Evolutionary conservation across 64 coral and sea anemone species (phyloP), one percentile per base, ranked within the genome.

Genomic region (Pocillopora verrucosa): DNA sequence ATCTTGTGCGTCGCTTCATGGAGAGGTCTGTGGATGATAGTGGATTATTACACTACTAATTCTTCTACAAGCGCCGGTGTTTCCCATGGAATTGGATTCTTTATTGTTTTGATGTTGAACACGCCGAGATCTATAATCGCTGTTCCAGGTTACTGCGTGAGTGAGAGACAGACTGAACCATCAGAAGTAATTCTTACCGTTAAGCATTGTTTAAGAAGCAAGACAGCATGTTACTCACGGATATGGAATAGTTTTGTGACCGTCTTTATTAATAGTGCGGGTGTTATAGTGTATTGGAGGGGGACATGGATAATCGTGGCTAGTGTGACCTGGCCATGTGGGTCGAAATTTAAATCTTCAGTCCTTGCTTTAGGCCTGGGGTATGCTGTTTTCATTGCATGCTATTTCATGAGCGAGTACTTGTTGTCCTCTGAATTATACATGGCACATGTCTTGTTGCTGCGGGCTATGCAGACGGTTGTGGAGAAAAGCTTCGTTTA

Each of bases 21-120:
- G 90, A 56, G 90, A 92, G 90, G 90, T 25, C 13, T 92, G 19
- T 92, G 90, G 90, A 59, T 87, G 34, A 1, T 87, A 30, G 14
- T 87, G 12, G 90, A 92, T 92, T 12, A 22, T 37, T 79, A 78
- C 35, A 60, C 90, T 41, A 65, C 82, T 15, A 45, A 45, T 22
- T 26, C 61, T 7, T 11, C 69, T 1, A 58, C 58, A 6, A 67
- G 83, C 12, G 69, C 13, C 58, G 0, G 35, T 36, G 30, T 92
- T 4, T 87, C 30, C 19, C 90, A 92, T 73, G 13, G 11, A 10
- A 56, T 92, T 26, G 73, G 78, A 19, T 92, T 87, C 34, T 37
- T 61, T 0, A 73, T 87, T 10, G 78, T 87, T 36, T 36, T 63
- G 4, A 7, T 34, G 22, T 64, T 74, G 13, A 87, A 72, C 60